phyloP scores from a whole-genome alignment of 2,797 vertebrate genomes.

The Malacoraja senta region DNA sequence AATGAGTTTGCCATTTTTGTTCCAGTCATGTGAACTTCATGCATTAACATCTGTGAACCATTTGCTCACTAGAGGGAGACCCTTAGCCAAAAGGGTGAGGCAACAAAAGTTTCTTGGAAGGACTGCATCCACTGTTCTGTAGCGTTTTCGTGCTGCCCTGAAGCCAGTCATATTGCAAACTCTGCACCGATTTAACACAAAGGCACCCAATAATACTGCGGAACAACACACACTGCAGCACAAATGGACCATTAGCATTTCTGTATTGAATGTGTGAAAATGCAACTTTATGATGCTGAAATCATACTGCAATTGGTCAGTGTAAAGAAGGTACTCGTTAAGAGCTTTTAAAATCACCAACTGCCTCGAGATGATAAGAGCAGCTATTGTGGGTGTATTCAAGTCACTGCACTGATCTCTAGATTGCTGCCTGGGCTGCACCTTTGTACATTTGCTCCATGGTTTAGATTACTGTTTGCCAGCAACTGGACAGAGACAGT shows the following conservation, averaged over 20 bases:
- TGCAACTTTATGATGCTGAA: not conserved
- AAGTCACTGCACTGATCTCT: not conserved
- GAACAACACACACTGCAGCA: not conserved
- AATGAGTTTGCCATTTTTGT: not conserved
- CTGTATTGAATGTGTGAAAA: not conserved
- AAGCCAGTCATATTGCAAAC: not conserved
- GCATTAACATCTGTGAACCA: not conserved
- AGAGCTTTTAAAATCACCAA: not conserved
- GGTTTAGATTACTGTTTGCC: not conserved
- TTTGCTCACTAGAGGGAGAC: not conserved
- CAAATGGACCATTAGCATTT: not conserved
- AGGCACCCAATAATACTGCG: not conserved
- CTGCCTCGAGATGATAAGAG: not conserved
- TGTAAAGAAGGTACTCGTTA: not conserved
- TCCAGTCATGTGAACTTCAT: not conserved
- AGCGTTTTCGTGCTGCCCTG: not conserved
- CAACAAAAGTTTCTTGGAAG: not conserved
- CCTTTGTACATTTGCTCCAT: not conserved
- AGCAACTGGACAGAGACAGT: not conserved
- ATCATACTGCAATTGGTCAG: not conserved
- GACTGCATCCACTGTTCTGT: not conserved
- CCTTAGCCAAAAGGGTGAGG: not conserved
- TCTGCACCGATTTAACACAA: not conserved
- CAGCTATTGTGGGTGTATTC: not conserved
- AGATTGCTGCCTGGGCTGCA: not conserved